Evolutionary conservation across 2,888 invertebrate species (phyloP).

Genomic region (Chrysina gloriosa): DNA sequence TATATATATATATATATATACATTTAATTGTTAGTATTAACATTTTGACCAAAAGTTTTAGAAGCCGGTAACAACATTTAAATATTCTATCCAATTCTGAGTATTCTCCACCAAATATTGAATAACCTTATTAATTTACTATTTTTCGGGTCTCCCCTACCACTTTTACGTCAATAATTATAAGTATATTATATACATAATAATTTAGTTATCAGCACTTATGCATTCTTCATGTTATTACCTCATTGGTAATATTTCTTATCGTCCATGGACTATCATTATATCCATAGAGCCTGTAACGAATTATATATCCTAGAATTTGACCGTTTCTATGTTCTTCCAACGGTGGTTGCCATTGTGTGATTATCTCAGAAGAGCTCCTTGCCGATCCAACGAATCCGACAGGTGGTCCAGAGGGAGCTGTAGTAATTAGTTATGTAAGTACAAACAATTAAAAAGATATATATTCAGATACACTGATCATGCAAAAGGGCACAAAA

Average conservation of each 20-base stretch:
- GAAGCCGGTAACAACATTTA: too few species aligned
- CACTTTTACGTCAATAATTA: too few species aligned
- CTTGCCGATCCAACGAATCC: conserved; percentile 95
- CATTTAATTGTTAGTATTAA: too few species aligned
- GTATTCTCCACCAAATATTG: too few species aligned
- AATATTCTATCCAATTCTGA: too few species aligned
- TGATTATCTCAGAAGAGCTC: conserved; percentile 94
- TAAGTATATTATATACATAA: conserved; percentile 48
- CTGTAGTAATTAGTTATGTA: conserved; percentile 69
- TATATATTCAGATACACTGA: too few species aligned
- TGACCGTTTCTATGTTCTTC: conserved; percentile 96
- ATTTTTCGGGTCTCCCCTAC: too few species aligned
- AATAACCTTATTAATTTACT: too few species aligned
- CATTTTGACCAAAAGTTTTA: too few species aligned
- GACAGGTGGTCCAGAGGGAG: conserved; percentile 95
- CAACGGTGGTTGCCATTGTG: conserved; percentile 96
- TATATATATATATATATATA: too few species aligned
- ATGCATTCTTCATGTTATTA: conserved; percentile 41
- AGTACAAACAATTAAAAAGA: too few species aligned
- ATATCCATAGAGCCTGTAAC: conserved; percentile 92
- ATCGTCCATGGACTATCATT: conserved; percentile 92
- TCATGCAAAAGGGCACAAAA: too few species aligned
- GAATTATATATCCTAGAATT: conserved; percentile 91
- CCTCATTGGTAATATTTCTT: conserved; percentile 91
- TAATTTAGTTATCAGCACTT: conserved; percentile 10